Base-by-base conservation (phyloP, 2,113 vertebrate species). In the Etheostoma spectabile region DNA sequence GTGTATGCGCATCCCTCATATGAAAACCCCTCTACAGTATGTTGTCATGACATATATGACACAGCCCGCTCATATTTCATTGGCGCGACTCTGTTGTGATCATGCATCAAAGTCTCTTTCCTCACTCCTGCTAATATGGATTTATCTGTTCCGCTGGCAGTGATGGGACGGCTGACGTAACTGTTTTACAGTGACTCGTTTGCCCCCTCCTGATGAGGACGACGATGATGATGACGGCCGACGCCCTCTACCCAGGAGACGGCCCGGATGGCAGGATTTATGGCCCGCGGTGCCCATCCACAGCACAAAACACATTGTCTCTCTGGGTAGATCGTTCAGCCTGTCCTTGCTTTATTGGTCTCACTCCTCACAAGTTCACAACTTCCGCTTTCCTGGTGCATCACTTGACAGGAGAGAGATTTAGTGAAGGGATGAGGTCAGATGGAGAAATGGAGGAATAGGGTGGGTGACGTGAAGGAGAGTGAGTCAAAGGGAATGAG, bases 331-430 rank as follows among this genome's bases (percentile, higher is more conserved):
- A 93, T 94, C 89, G 86, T 88, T 94, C 82, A 87, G 91, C 79
- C 91, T 92, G 94, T 94, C 94, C 93, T 95, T 93, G 94, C 93
- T 90, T 91, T 95, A 95, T 96, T 91, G 94, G 95, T 96, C 93
- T 81, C 88, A n/a, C 90, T 88, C 84, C 90, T 94, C 92, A 90
- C 92, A 93, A 93, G 94, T 94, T 94, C 93, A 94, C 91, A 93
- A 94, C 94, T 95, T 95, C 93, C 89, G 80, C 85, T 89, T 93
- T 94, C 91, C 91, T 79, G 76, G 89, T 91, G 91, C 92, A 93
- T 83, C 57, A 21, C 91, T 91, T 94, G 95, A 94, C 94, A 94
- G 90, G 67, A 78, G 75, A 88, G 89, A 95, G 94, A 95, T 95
- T 95, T 95, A 95, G 90, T 80, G 84, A 85, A 87, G 78, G 91